A percentile compares a stretch with the other conserved stretches of the same genome.
Conservation (phyloP, 2,797 vertebrate species). For the Poecilia wingei region DNA sequence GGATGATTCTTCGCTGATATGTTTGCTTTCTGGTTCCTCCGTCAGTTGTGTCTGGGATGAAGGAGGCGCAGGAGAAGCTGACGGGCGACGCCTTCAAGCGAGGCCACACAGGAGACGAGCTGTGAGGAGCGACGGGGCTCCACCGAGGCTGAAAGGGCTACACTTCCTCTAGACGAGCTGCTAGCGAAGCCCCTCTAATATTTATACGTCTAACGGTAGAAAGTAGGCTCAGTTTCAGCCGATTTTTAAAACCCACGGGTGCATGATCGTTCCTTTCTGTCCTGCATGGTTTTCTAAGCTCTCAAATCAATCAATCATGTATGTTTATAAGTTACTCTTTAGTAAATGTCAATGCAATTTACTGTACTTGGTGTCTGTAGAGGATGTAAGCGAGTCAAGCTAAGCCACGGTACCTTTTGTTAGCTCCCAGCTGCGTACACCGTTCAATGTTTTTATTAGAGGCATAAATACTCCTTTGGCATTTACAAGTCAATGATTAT, state of each 20-base stretch:
- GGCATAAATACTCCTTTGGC: not conserved
- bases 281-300: slow-evolving; percentile 1
- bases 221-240: slow-evolving; percentile 10
- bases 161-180: slow-evolving; percentile 53
- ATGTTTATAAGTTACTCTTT: slow-evolving; percentile 33
- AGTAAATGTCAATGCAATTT: slow-evolving; percentile 45
- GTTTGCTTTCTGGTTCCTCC: not conserved
- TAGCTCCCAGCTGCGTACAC: slow-evolving; percentile 2
- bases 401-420: slow-evolving; percentile 37
- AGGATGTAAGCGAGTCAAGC: slow-evolving; percentile 47
- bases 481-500: not conserved
- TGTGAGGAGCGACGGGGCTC: slow-evolving; percentile 60
- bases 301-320: slow-evolving; percentile 2
- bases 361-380: slow-evolving; percentile 53
- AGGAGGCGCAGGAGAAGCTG: slow-evolving; percentile 94
- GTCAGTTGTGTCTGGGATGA: slow-evolving; percentile 92
- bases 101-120: slow-evolving; percentile 85
- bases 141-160: slow-evolving; percentile 66
- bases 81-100: slow-evolving; percentile 90
- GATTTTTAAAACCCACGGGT: slow-evolving; percentile 27
- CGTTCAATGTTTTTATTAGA: not conserved
- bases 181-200: slow-evolving; percentile 8
- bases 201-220: slow-evolving; percentile 7
- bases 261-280: slow-evolving; percentile 34
- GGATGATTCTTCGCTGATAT: not conserved